These are phyloP conservation scores for Turritopsis dohrnii DNA, from an alignment of 30 jellyfish, hydroid and myxozoan genomes.

Conservation along the genomic window DNA sequence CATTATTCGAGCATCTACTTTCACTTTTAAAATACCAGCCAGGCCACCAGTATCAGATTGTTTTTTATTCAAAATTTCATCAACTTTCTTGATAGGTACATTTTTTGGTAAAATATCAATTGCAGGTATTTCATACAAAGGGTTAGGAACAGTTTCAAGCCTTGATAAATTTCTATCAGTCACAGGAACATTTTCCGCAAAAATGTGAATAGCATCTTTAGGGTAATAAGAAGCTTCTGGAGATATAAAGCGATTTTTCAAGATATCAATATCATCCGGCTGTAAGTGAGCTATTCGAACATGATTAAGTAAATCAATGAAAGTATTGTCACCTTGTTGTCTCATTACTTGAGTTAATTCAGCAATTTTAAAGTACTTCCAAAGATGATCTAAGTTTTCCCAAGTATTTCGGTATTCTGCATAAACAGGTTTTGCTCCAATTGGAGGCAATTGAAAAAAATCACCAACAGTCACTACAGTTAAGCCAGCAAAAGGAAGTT, in stretches of 20 bases:
- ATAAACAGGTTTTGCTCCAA: slow-evolving; percentile 22
- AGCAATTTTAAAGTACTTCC: slow-evolving; percentile 12
- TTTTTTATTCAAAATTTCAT: not conserved
- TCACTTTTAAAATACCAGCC: not conserved
- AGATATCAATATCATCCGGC: not conserved
- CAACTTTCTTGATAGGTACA: not conserved
- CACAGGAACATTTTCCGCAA: slow-evolving; percentile 28
- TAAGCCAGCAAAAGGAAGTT: slow-evolving; percentile 18
- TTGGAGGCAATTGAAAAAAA: slow-evolving; percentile 27
- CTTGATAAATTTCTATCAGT: not conserved
- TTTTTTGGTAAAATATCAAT: slow-evolving; percentile 12
- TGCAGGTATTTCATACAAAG: not conserved
- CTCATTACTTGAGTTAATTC: slow-evolving; percentile 10
- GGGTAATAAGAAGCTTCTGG: slow-evolving; percentile 4
- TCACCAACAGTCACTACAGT: slow-evolving; percentile 18
- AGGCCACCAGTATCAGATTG: slow-evolving; percentile 23
- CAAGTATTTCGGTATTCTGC: not conserved
- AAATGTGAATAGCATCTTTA: slow-evolving; percentile 23
- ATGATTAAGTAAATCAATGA: slow-evolving; percentile 2
- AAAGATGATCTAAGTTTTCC: slow-evolving; percentile 9
- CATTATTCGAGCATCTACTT: slow-evolving; percentile 22
- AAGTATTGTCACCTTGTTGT: slow-evolving; percentile 6
- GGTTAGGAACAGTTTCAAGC: slow-evolving; percentile 3
- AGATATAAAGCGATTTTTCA: not conserved
- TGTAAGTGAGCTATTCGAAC: slow-evolving; percentile 14